Evolutionary conservation across 2,888 invertebrate species (phyloP).

Genomic region (Tipula vernalis): DNA sequence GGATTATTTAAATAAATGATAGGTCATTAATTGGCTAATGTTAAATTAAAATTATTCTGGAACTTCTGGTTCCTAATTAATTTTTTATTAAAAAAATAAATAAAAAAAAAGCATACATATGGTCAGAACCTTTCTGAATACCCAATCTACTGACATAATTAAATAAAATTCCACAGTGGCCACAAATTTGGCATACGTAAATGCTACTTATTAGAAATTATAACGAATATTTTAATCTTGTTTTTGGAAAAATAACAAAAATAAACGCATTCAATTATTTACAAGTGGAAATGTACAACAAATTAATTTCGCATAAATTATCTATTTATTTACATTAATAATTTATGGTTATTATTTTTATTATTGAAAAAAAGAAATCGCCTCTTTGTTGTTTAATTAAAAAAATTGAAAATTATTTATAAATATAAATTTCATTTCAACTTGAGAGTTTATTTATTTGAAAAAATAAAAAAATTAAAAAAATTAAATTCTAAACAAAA

Average conservation of each 20-base stretch:
- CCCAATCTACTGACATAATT: not conserved
- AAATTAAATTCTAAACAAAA: not conserved
- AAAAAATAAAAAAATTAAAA: not conserved
- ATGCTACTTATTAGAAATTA: not conserved
- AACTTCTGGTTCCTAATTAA: too few species aligned
- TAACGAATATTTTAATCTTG: not conserved
- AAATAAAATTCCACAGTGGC: too few species aligned
- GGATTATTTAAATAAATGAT: too few species aligned
- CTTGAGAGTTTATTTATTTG: not conserved
- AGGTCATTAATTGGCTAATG: too few species aligned
- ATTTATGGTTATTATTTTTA: not conserved
- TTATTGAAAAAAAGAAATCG: not conserved
- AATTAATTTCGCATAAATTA: not conserved
- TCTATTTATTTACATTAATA: not conserved
- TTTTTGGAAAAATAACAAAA: not conserved
- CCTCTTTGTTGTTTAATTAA: not conserved
- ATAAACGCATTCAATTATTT: not conserved
- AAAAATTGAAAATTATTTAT: not conserved
- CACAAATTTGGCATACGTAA: too few species aligned
- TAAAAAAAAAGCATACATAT: too few species aligned
- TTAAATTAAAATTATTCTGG: too few species aligned
- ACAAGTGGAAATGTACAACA: not conserved
- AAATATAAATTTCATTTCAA: not conserved
- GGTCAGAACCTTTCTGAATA: too few species aligned
- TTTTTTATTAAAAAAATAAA: too few species aligned